Percentiles rank a stretch among this genome's conserved stretches.
Evolutionary conservation across 2,113 vertebrate genomes (phyloP).

Genomic region (Hemichromis elongatus): DNA sequence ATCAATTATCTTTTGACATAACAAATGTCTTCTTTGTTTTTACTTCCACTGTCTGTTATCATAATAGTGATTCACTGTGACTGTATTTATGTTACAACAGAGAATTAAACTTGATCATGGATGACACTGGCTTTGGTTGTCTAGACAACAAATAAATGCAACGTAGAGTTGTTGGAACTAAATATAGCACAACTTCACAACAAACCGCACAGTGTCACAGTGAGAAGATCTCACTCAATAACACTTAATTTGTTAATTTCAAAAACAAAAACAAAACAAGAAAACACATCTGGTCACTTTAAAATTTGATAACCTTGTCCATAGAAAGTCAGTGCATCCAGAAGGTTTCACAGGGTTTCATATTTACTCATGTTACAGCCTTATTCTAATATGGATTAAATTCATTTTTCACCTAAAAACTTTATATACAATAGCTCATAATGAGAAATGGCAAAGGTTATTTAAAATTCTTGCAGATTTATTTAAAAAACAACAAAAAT

Average conservation of each 20-base stretch:
- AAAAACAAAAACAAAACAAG: not conserved
- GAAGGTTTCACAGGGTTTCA: not conserved
- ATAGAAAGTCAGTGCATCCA: not conserved
- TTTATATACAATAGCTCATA: not conserved
- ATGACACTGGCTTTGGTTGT: not conserved
- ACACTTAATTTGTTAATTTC: too few species aligned
- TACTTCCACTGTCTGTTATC: not conserved
- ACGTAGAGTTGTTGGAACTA: not conserved
- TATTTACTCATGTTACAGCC: not conserved
- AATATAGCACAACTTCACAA: not conserved
- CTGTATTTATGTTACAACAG: not conserved
- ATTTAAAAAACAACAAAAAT: not conserved
- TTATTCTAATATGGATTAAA: not conserved
- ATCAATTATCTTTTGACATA: not conserved
- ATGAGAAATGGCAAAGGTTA: not conserved
- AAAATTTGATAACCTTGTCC: not conserved
- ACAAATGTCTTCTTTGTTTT: not conserved
- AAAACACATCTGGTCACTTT: not conserved
- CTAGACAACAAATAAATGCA: not conserved
- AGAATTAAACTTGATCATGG: not conserved
- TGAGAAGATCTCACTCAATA: too few species aligned
- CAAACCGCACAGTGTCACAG: not conserved
- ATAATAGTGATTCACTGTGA: not conserved
- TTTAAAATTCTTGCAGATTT: not conserved
- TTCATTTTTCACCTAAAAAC: not conserved